Evolutionary conservation across 2,797 vertebrate species (phyloP).

Genomic region (Halcyon leucocephala): DNA sequence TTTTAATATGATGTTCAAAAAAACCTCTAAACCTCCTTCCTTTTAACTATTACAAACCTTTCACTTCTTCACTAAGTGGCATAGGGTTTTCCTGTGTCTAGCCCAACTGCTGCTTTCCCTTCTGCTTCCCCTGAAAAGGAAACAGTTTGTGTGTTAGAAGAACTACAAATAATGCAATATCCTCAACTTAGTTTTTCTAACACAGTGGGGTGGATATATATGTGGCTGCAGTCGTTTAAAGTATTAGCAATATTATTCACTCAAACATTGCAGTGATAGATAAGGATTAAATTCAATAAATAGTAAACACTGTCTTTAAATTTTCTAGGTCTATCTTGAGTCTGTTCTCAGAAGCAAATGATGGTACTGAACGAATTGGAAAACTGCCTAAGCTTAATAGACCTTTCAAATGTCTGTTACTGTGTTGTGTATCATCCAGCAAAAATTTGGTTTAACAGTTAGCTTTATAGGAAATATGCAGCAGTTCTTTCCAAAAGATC

Average conservation of each 20-base stretch:
- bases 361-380: conserved; percentile 15
- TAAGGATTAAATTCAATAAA: not conserved
- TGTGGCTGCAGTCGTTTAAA: not conserved
- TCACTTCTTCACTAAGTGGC: not conserved
- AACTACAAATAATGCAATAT: not conserved
- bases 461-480: not conserved
- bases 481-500: not conserved
- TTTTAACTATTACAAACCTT: not conserved
- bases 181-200: not conserved
- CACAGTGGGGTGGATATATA: not conserved
- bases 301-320: not conserved
- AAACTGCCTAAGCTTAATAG: conserved; percentile 14
- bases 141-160: not conserved
- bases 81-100: not conserved
- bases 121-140: not conserved
- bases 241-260: not conserved
- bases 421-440: not conserved
- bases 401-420: not conserved
- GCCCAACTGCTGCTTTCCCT: not conserved
- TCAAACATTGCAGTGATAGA: not conserved
- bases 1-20: not conserved
- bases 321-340: not conserved
- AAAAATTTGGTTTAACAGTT: conserved; percentile 27
- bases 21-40: not conserved
- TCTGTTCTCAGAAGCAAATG: not conserved